Evolutionary conservation across 2,113 vertebrate species (phyloP), one percentile per base, ranked within the genome.

Genomic region (Phyllostomus hastatus): DNA sequence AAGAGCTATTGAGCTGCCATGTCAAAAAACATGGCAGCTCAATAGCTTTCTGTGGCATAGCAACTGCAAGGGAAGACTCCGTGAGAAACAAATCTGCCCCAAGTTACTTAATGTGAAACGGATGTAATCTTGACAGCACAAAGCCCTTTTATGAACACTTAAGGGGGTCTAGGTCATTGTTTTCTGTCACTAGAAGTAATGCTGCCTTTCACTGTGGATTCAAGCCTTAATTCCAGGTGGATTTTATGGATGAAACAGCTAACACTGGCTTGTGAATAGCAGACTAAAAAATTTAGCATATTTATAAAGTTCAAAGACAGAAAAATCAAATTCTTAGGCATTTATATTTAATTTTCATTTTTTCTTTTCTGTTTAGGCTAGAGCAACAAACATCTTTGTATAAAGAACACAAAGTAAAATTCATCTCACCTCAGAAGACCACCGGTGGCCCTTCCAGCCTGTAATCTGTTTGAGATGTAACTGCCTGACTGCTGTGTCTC

Each of bases 101-200:
- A 54, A 81, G 15, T 70, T 89, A 82, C 82, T 80, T 81, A 79
- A 92, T 76, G 81, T 69, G 72, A 95, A 92, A 84, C 3, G 35
- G 90, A 96, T 90, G 52, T 50, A 73, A 88, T 87, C 50, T 43
- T 52, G 41, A 88, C 88, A 86, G 26, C 50, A 94, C 69, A 94
- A 88, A 94, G 84, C 48, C 46, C 91, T 87, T 88, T 96, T 76
- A 67, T 54, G 48, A 92, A 93, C 43, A 95, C 26, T 79, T 94
- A 66, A 73, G 64, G 79, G 94, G 76, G 95, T 96, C 86, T 72
- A 80, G 69, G 75, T 73, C 83, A 92, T 73, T 95, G 76, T 92
- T 95, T 93, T 75, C 92, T 89, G 67, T 73, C 73, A 96, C 43
- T 90, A 78, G 57, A 91, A 48, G 70, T 84, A 95, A 57, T 43